Base-by-base conservation (phyloP, 2,888 invertebrate genomes). In the Tipula helvola region DNA sequence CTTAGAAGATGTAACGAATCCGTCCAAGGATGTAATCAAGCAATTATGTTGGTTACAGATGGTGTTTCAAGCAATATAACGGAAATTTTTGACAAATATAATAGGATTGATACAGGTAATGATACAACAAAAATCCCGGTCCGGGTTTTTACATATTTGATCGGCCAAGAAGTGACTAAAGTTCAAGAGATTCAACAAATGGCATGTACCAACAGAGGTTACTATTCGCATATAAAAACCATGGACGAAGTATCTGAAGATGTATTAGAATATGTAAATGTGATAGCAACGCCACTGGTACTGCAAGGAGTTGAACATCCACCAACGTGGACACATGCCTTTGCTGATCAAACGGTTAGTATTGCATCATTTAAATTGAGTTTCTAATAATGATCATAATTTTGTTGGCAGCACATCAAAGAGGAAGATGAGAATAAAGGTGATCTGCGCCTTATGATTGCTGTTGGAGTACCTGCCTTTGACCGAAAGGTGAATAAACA, bases 31-130 rank as follows among this genome's bases (percentile, higher is more conserved):
- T 99, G 99, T 90, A 99, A 99, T 92, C 98, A 98, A 91, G 95
- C 97, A 41, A 97, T 99, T 88, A 98, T 99, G 98, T 92, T 99
- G 87, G 95, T 99, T 88, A 99, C 99, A 0, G 99, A 99, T 91
- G 98, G 98, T 85, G 96, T 98, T 3, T 95, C 98, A 0, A 96
- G 96, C 86, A 97, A 97, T 90, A 93, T 96, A 88, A 96, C 97
- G 13, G 96, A 97, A 89, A 94, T 97, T 3, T 97, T 98, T 89
- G 93, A 95, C 88, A 92, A 93, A 88, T 95, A 97, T 91, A 99
- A 98, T 91, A 93, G 95, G 92, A 92, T 93, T n/a, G 93, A 93
- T 86, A 90, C 90, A 0, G 92, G 92, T 88, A 95, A 95, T 88
- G 94, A 93, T 28, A 28, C 28, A 18, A 95, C 94, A 0, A 93